These are phyloP conservation scores for Harpagus bidentatus DNA, from an alignment of 2,113 vertebrate genomes.

Conservation along the genomic window DNA sequence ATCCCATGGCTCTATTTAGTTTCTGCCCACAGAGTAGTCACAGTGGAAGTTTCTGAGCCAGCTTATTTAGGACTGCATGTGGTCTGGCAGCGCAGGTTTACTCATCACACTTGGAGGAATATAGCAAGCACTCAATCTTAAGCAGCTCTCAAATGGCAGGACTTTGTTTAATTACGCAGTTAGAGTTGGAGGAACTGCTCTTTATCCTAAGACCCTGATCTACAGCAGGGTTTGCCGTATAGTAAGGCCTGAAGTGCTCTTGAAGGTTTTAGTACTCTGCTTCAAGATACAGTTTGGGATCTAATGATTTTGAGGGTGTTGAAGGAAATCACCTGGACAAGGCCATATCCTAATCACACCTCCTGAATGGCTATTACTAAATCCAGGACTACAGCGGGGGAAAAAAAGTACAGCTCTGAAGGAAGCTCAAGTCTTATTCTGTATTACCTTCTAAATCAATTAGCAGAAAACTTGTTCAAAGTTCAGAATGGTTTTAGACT, in stretches of 20 bases:
- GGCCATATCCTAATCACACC: neutral
- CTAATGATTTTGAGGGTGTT: neutral
- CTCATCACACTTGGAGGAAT: neutral
- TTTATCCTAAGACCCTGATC: neutral
- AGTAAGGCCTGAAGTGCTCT: neutral
- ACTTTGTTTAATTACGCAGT: neutral
- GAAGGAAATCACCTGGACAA: neutral
- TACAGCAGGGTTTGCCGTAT: neutral
- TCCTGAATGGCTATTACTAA: rapidly evolving
- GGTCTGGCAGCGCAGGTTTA: neutral
- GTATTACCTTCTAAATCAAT: neutral
- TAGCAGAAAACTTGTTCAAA: neutral
- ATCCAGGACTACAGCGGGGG: rapidly evolving
- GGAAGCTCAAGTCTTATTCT: neutral
- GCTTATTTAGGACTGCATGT: neutral
- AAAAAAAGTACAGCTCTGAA: rapidly evolving
- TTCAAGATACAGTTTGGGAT: neutral
- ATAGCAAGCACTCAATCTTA: neutral
- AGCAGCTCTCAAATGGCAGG: neutral
- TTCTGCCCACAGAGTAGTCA: rapidly evolving
- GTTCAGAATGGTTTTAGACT: neutral
- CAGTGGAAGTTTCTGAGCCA: neutral
- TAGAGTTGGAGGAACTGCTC: neutral
- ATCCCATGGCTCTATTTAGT: neutral
- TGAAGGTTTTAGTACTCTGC: neutral